Percentiles rank a stretch among this genome's conserved stretches.
Conservation (phyloP, 1,140 invertebrate species). For the Drosophila saltans region DNA sequence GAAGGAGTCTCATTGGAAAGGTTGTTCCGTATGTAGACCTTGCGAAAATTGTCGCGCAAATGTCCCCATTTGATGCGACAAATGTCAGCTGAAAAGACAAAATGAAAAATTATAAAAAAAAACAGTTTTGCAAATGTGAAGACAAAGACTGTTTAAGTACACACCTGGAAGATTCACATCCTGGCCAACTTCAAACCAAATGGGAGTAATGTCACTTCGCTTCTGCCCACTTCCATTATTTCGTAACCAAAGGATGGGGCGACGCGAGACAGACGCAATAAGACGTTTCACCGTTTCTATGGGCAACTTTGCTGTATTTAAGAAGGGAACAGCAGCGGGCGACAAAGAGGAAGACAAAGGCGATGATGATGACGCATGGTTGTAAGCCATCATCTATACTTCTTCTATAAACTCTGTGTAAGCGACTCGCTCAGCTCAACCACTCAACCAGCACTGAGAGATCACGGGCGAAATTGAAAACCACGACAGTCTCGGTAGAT, state of each 20-base stretch:
- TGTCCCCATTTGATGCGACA: conserved; percentile 78
- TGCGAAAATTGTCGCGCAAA: conserved; percentile 74
- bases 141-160: not conserved
- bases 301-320: conserved; percentile 72
- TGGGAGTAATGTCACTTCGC: conserved; percentile 72
- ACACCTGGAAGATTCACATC: conserved; percentile 75
- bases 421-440: conserved; percentile 74
- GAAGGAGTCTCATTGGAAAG: conserved; percentile 72
- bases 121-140: not conserved
- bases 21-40: conserved; percentile 77
- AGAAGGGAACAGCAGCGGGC: conserved; percentile 43
- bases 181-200: conserved; percentile 75
- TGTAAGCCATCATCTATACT: conserved; percentile 63
- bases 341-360: conserved; percentile 44
- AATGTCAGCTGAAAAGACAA: conserved; percentile 55
- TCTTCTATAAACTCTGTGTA: conserved; percentile 22
- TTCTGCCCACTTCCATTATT: conserved; percentile 67
- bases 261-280: conserved; percentile 69
- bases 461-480: conserved; percentile 59
- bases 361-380: conserved; percentile 66
- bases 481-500: conserved; percentile 41
- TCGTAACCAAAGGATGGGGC: conserved; percentile 68
- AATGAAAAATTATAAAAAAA: too few species aligned
- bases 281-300: conserved; percentile 73
- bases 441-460: conserved; percentile 60